A percentile compares a stretch with the other conserved stretches of the same genome.
phyloP scores from a whole-genome alignment of 1,140 invertebrate species.

The Drosophila parabipectinata region DNA sequence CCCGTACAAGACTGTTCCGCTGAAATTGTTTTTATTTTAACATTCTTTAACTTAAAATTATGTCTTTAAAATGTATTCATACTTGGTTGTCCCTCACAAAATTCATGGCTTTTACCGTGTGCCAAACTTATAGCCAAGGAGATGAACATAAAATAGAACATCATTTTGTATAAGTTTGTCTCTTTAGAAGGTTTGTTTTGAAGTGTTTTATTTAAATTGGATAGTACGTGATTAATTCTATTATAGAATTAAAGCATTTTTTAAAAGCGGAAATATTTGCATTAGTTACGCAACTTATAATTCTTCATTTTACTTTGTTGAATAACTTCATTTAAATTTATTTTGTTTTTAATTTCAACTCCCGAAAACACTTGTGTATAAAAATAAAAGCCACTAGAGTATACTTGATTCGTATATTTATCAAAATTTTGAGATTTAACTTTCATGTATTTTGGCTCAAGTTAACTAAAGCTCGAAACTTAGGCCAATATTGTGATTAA shows the following conservation, averaged over 20 bases:
- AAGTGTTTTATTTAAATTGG: neutral
- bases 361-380: neutral
- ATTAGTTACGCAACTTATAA: neutral
- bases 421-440: neutral
- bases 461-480: too few species aligned
- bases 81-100: neutral
- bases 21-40: neutral
- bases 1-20: neutral
- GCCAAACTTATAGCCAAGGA: neutral
- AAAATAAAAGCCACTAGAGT: neutral
- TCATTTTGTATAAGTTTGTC: neutral
- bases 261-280: neutral
- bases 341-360: too few species aligned
- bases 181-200: neutral
- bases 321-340: too few species aligned
- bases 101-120: neutral
- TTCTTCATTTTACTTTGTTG: too few species aligned
- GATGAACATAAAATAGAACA: neutral
- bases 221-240: neutral
- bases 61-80: neutral
- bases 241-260: neutral
- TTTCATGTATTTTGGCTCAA: neutral
- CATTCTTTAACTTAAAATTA: neutral
- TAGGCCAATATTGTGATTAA: too few species aligned
- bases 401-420: neutral